Percentiles rank a stretch among this genome's conserved stretches.
Evolutionary conservation across 2,888 invertebrate species (phyloP).

Genomic region (Cryptocheilus praepositus): DNA sequence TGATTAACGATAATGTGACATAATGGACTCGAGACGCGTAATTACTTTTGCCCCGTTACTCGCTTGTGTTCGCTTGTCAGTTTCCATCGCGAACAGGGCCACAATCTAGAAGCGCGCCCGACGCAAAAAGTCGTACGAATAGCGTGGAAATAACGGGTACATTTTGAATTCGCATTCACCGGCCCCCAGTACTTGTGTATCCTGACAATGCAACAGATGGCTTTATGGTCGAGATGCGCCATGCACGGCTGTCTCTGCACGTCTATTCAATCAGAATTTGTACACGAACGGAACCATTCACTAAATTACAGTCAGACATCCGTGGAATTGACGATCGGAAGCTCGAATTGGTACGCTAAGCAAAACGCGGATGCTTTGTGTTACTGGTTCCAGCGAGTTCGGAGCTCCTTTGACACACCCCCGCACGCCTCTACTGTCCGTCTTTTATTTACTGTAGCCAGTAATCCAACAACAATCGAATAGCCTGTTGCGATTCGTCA

Average conservation of each 20-base stretch:
- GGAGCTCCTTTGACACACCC: too few species aligned
- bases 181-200: conserved; percentile 22
- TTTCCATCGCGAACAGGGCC: conserved; percentile 6
- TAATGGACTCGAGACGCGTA: conserved; percentile 17
- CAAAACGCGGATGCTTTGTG: too few species aligned
- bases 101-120: neutral
- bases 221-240: conserved; percentile 20
- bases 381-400: too few species aligned
- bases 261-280: conserved; percentile 1
- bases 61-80: conserved; percentile 1
- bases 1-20: conserved; percentile 9
- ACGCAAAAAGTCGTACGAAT: neutral
- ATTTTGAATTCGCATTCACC: conserved; percentile 13
- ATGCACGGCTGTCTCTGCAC: conserved; percentile 6
- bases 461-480: too few species aligned
- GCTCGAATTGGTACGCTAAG: too few species aligned
- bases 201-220: conserved; percentile 47
- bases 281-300: neutral
- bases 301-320: conserved; percentile 8
- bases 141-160: conserved; percentile 4
- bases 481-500: too few species aligned
- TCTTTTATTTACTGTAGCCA: too few species aligned
- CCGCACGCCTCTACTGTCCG: too few species aligned
- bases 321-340: too few species aligned
- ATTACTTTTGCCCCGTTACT: conserved; percentile 18